Evolutionary conservation across 2,888 invertebrate genomes (phyloP).

Genomic region (Synergus gifuensis): DNA sequence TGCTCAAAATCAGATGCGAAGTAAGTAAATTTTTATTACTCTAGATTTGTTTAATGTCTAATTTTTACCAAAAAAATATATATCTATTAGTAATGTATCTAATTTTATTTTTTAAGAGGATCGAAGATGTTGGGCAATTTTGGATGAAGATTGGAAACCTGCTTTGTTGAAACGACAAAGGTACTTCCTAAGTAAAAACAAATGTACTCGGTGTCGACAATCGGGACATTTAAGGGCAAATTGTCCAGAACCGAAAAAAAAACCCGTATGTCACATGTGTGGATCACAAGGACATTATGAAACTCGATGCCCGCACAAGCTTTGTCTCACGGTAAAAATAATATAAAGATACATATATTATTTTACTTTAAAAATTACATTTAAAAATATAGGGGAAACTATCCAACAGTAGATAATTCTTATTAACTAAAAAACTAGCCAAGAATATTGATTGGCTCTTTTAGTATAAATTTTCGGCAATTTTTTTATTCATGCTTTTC

Average conservation of each 20-base stretch:
- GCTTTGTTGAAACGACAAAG: constrained; percentile 49
- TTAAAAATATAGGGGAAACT: not conserved
- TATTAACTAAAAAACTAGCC: too few species aligned
- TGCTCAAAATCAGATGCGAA: constrained; percentile 82
- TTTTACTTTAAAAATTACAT: not conserved
- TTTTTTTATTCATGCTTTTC: too few species aligned
- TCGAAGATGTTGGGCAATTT: constrained; percentile 69
- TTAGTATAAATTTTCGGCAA: too few species aligned
- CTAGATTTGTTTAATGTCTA: constrained; percentile 7
- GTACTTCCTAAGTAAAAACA: constrained; percentile 58
- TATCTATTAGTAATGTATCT: constrained; percentile 2
- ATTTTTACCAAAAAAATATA: not conserved
- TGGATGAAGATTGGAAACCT: constrained; percentile 65
- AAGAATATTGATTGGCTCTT: too few species aligned
- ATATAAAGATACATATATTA: not conserved
- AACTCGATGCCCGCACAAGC: constrained; percentile 84
- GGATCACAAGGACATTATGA: constrained; percentile 84
- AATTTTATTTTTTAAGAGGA: constrained; percentile 62
- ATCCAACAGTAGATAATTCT: too few species aligned
- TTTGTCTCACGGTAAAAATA: constrained; percentile 84
- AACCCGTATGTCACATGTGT: constrained; percentile 83
- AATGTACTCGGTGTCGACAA: constrained; percentile 83
- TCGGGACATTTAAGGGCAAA: constrained; percentile 82
- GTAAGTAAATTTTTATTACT: constrained; percentile 77
- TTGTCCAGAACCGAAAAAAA: constrained; percentile 80